Base-by-base conservation (phyloP, 2,797 vertebrate species). In the Sebastes goodei region DNA sequence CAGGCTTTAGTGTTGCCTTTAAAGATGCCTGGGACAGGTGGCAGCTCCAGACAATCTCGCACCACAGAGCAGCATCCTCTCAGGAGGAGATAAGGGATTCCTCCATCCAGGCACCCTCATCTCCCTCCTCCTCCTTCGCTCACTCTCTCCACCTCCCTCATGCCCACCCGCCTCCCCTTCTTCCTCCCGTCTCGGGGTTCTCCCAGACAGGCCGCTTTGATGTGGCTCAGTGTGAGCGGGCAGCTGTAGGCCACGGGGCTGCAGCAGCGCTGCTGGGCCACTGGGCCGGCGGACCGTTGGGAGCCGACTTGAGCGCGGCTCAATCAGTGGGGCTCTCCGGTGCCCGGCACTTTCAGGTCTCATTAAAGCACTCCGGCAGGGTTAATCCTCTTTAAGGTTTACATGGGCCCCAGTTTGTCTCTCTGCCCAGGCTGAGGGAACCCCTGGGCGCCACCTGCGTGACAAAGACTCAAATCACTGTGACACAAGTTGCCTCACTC, bases 21-120 rank as follows among this genome's bases (percentile, higher is more conserved):
- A 99, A 98, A 99, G 98, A 98, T 98, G 97, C 95, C 96, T 96
- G 97, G 97, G 98, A 98, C 98, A 99, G 98, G 97, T 99, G 97
- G 97, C 97, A 97, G 97, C 98, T 97, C 96, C 95, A 97, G 97
- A 98, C 97, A 99, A 98, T 98, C 97, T 97, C 95, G 91, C 95
- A 95, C 95, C 95, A 93, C 95, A 96, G 95, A 95, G 94, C 93
- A 95, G 96, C 96, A 97, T 97, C 96, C 96, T 96, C 96, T 94
- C 93, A 96, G 89, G 85, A 96, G 60, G 94, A 98, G 98, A 99
- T 99, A 99, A 99, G 97, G 97, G 97, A 97, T 97, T 98, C 97
- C 95, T 96, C 94, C 93, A 94, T 96, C 96, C 96, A 96, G 93
- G 94, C 96, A 85, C 86, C 84, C 81, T 88, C 81, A 84, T 74